These are phyloP conservation scores for Callorhinus ursinus DNA, from an alignment of 2,113 vertebrate genomes.

Conservation along the genomic window DNA sequence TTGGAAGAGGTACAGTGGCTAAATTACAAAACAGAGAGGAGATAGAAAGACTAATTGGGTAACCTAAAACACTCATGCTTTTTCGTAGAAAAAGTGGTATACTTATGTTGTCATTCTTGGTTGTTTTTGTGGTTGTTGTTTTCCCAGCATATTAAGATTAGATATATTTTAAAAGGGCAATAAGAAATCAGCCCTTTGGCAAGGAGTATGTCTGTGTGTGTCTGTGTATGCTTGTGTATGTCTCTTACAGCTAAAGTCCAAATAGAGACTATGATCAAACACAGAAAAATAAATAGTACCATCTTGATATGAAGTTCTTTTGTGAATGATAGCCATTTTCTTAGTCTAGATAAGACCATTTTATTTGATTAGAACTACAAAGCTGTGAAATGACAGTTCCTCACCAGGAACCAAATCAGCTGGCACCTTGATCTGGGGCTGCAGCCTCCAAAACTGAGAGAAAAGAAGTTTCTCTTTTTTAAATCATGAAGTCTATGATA, in stretches of 20 bases:
- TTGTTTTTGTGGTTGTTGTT: neutral
- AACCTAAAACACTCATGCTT: neutral
- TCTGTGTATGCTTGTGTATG: neutral
- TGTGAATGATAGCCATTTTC: neutral
- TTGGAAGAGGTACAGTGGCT: neutral
- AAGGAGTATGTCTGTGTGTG: neutral
- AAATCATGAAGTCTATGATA: neutral
- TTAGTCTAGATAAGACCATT: neutral
- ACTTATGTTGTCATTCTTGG: neutral
- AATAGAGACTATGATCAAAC: neutral
- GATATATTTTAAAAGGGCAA: neutral
- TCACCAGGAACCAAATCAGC: neutral
- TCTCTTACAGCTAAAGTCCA: neutral
- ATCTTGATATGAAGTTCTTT: neutral
- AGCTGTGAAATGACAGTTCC: neutral
- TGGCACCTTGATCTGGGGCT: neutral
- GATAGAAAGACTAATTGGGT: neutral
- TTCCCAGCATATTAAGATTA: neutral
- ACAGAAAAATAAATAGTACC: neutral
- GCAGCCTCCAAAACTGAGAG: neutral
- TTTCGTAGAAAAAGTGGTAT: neutral
- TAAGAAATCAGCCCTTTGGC: neutral
- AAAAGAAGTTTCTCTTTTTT: neutral
- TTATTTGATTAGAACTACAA: slow-evolving; percentile 34
- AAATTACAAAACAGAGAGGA: neutral